Evolutionary conservation across 2,888 invertebrate species (phyloP).

Genomic region (Helleia helle): DNA sequence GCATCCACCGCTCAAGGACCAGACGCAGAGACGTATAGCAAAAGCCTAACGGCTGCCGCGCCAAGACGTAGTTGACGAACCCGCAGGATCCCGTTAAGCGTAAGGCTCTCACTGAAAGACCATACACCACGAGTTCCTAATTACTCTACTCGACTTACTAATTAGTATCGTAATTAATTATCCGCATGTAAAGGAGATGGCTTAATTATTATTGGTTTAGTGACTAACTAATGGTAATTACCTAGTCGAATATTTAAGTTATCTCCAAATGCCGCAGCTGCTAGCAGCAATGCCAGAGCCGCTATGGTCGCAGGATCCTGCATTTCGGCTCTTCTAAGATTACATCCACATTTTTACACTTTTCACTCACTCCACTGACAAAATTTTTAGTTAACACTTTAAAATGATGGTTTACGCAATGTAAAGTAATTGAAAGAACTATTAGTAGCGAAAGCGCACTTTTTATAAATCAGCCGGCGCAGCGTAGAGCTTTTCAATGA

Average conservation of each 20-base stretch:
- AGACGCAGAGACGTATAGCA: too few relatives aligned
- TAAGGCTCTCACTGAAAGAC: too few relatives aligned
- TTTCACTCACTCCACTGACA: background rate
- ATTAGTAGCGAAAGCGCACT: constrained; percentile 3
- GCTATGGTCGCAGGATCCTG: background rate
- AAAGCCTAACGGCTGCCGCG: too few relatives aligned
- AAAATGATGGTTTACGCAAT: background rate
- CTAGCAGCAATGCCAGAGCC: background rate
- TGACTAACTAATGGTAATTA: too few relatives aligned
- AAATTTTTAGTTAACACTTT: background rate
- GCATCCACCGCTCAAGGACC: too few relatives aligned
- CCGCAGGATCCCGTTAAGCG: too few relatives aligned
- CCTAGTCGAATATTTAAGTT: constrained; percentile 1
- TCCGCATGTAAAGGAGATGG: too few relatives aligned
- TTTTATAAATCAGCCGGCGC: background rate
- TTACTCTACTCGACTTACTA: too few relatives aligned
- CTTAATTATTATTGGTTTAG: too few relatives aligned
- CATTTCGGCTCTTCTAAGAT: background rate
- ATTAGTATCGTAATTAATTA: too few relatives aligned
- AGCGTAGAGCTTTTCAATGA: background rate
- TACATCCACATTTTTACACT: background rate
- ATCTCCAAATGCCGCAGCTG: background rate
- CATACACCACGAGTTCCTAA: too few relatives aligned
- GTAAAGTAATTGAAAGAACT: background rate
- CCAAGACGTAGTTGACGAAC: too few relatives aligned